These are phyloP conservation scores for Pimpla rufipes DNA, from an alignment of 2,888 invertebrate genomes.

Conservation along the genomic window DNA sequence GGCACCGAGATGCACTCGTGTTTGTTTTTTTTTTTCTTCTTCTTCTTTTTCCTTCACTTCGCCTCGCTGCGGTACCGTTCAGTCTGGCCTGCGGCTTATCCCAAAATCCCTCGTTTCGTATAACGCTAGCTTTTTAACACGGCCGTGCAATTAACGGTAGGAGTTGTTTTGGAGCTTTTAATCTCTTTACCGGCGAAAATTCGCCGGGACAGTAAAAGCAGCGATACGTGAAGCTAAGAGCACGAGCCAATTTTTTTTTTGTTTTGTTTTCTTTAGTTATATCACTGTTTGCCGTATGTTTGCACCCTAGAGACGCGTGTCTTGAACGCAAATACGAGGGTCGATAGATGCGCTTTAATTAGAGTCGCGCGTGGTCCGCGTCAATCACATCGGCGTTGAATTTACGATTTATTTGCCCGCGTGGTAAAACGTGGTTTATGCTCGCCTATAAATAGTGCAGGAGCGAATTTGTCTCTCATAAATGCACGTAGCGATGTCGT, in stretches of 20 bases:
- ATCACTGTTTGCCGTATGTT: neutral
- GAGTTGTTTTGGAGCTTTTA: conserved; percentile 44
- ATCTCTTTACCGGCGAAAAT: conserved; percentile 36
- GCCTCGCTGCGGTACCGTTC: neutral
- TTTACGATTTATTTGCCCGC: conserved; percentile 66
- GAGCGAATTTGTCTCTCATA: conserved; percentile 53
- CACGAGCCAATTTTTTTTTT: conserved; percentile 10
- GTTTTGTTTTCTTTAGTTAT: neutral
- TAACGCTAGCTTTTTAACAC: conserved; percentile 62
- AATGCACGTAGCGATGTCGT: conserved; percentile 47
- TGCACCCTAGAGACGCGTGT: no score
- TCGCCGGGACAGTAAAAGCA: neutral
- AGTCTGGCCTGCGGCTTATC: conserved; percentile 44
- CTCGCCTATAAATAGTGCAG: conserved; percentile 62
- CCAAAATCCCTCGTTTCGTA: conserved; percentile 39
- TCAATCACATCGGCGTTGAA: conserved; percentile 60
- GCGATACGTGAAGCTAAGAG: neutral
- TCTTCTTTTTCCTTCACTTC: conserved; percentile 13
- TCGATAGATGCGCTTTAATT: conserved; percentile 10
- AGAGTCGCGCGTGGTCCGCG: conserved; percentile 53
- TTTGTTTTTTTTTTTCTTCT: conserved; percentile 7
- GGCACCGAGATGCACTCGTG: neutral
- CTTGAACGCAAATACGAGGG: neutral
- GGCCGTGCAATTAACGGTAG: conserved; percentile 45
- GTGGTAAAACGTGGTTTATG: conserved; percentile 64